Base-by-base conservation (phyloP, 2,888 invertebrate genomes). In the Phymatocera aterrima region DNA sequence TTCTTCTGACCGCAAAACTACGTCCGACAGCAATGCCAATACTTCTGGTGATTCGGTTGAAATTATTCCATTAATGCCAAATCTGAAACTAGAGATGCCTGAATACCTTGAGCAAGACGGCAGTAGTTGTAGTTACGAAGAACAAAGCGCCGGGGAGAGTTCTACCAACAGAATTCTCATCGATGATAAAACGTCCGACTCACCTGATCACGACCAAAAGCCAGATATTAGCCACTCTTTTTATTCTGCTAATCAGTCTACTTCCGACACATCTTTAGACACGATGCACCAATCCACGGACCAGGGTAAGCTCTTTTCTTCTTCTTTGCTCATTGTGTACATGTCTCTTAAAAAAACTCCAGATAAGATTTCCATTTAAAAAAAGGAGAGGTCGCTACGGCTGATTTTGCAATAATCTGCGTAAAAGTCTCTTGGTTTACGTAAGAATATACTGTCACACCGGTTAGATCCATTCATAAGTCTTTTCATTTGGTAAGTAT, bases 81-180 rank as follows among this genome's bases (percentile, higher is more conserved):
- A 91, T 79, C 90, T 93, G 21, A 93, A 93, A 87, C 87, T 93
- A 87, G 93, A 93, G 85, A 92, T 93, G 89, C 93, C 93, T 24
- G 93, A 93, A 83, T 93, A 93, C 83, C 90, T 92, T 82, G 93
- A 93, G 82, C 90, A 90, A 81, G 90, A 90, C 80, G 90, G 90
- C 61, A 90, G 90, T 83, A 90, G 90, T 85, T 90, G 90, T 87
- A 90, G 90, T 86, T 90, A 90, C 78, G 90, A 90, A 64, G 90
- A 90, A 78, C 90, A 90, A 81, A 88, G 87, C 81, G 82, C 87
- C 65, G 88, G 87, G 10, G 90, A 90, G 75, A 85, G 82, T 80
- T 85, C 90, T 37, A 77, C 83, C 54, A 89, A 85, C 78, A 90
- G 89, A 86, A 84, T 87, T 57, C 83, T 84, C 75, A 83, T 86